Percentiles rank a stretch among this genome's conserved stretches.
These are phyloP conservation scores for Ommatoiulus sabulosus DNA, from an alignment of 2,888 invertebrate genomes.

Conservation along the genomic window DNA sequence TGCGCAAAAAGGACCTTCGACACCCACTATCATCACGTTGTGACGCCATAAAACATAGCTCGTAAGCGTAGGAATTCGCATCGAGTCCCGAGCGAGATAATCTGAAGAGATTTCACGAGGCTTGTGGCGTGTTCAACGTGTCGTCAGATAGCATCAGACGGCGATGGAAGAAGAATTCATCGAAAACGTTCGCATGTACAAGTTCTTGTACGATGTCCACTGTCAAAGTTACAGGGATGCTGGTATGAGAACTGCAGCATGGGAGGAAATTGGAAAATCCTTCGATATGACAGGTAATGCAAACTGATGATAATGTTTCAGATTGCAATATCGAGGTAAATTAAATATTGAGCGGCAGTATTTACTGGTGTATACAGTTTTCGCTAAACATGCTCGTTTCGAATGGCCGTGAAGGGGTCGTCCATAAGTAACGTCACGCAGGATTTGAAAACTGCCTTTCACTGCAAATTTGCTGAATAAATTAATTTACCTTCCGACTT, in stretches of 20 bases:
- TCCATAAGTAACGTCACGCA: background rate
- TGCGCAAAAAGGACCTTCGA: background rate
- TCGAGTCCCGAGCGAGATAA: background rate
- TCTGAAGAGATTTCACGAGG: background rate
- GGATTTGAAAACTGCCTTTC: too few species aligned
- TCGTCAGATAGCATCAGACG: background rate
- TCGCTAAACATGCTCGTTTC: too few species aligned
- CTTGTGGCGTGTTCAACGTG: background rate
- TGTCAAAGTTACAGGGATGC: conserved; percentile 26
- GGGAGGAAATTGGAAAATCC: background rate
- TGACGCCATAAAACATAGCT: background rate
- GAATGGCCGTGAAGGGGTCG: too few species aligned
- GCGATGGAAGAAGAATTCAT: conserved; percentile 24
- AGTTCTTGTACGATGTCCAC: conserved; percentile 1
- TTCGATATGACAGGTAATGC: conserved; percentile 34
- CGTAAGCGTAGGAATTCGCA: background rate
- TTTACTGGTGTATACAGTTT: too few species aligned
- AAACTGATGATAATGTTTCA: too few species aligned
- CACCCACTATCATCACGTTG: background rate
- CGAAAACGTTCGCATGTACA: background rate
- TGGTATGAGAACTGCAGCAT: background rate
- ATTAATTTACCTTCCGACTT: too few species aligned
- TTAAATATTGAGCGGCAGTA: too few species aligned
- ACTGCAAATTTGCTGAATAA: too few species aligned
- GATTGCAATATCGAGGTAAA: too few species aligned